Percentiles rank a stretch among this genome's conserved stretches.
Evolutionary conservation across 2,888 invertebrate species (phyloP).

Genomic region (Lymantria dispar): DNA sequence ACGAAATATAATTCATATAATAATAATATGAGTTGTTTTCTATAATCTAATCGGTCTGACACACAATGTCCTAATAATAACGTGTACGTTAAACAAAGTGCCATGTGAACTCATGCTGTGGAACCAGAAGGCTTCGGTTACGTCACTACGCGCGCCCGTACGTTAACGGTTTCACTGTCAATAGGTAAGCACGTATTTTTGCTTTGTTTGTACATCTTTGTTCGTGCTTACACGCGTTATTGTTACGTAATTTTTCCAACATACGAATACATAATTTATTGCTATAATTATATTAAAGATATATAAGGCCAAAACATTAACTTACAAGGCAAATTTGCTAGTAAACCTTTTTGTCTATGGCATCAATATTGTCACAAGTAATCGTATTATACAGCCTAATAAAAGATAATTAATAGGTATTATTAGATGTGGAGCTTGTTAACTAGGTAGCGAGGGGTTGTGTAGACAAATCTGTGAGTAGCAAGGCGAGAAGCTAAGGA

Average conservation of each 20-base stretch:
- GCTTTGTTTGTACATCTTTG: conserved; percentile 43
- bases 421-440: conserved; percentile 45
- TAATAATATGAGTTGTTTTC: no score
- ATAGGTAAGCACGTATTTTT: conserved; percentile 44
- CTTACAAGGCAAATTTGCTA: not conserved
- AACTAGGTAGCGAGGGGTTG: conserved; percentile 51
- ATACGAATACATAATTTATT: conserved; percentile 6
- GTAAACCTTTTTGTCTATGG: not conserved
- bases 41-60: not conserved
- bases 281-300: not conserved
- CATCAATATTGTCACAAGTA: conserved; percentile 9
- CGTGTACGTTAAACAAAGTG: conserved; percentile 14
- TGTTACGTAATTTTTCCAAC: conserved; percentile 24
- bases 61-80: conserved; percentile 2
- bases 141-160: conserved; percentile 51
- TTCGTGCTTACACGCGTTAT: conserved; percentile 23
- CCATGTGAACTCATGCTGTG: conserved; percentile 36
- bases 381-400: conserved; percentile 12
- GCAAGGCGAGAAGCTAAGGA: conserved; percentile 48
- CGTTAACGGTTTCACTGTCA: conserved; percentile 67
- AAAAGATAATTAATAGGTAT: conserved; percentile 34
- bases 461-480: conserved; percentile 59
- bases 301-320: not conserved
- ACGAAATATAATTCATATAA: no score
- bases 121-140: conserved; percentile 48